A percentile compares a stretch with the other conserved stretches of the same genome.
phyloP scores from a whole-genome alignment of 2,888 invertebrate genomes.

The Eremobia ochroleuca region DNA sequence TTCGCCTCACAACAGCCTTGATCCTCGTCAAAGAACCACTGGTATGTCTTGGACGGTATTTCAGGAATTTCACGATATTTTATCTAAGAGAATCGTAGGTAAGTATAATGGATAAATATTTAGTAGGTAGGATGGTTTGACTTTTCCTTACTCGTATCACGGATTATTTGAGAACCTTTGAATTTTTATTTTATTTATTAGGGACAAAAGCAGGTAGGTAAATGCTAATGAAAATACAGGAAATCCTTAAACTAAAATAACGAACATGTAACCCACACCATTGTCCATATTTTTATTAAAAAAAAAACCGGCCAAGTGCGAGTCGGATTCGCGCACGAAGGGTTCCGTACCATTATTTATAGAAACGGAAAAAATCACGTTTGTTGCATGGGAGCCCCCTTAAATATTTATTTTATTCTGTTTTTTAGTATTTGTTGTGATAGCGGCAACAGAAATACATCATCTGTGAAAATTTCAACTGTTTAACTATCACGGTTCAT shows the following conservation, averaged over 20 bases:
- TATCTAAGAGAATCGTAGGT: constrained; percentile 36
- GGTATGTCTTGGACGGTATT: constrained; percentile 66
- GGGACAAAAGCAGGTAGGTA: not conserved
- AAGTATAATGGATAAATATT: constrained; percentile 33
- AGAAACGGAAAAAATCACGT: no score
- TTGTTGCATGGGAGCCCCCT: no score
- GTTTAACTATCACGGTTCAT: no score
- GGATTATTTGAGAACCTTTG: not conserved
- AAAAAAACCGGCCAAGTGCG: no score
- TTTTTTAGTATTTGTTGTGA: no score
- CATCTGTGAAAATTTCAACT: no score
- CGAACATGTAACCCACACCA: not conserved
- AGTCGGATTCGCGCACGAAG: no score
- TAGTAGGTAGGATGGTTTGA: not conserved
- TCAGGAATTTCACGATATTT: constrained; percentile 60
- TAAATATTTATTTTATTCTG: no score
- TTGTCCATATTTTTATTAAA: not conserved
- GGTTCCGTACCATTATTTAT: no score
- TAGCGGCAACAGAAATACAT: no score
- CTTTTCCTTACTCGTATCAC: constrained; percentile 11
- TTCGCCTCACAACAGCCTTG: constrained; percentile 42
- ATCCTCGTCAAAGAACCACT: constrained; percentile 67
- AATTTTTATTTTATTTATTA: no score
- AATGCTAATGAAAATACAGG: no score
- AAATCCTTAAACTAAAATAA: not conserved